Conservation (phyloP, 2,113 vertebrate genomes). For the Malurus melanocephalus region DNA sequence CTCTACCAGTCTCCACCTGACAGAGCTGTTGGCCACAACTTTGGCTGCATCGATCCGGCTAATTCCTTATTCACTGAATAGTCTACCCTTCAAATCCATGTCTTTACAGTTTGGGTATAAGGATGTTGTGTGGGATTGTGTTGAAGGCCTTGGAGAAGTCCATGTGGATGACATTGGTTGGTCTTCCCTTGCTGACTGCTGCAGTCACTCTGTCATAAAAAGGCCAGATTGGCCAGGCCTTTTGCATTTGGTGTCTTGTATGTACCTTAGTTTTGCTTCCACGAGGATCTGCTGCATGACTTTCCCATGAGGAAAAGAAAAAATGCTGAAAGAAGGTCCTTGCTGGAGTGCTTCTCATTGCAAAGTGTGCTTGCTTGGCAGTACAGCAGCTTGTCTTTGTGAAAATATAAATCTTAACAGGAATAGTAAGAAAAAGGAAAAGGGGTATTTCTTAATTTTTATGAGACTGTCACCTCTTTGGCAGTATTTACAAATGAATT, state of each 20-base stretch:
- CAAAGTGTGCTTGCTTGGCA: neutral
- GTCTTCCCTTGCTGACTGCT: neutral
- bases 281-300: neutral
- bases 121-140: neutral
- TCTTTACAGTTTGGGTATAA: neutral
- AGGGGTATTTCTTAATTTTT: neutral
- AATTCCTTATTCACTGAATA: neutral
- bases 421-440: neutral
- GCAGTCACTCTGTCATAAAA: neutral
- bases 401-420: neutral
- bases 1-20: neutral
- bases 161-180: accelerated
- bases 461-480: neutral
- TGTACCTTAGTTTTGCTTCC: neutral
- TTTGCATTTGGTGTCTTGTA: neutral
- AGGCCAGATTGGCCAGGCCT: neutral
- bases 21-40: neutral
- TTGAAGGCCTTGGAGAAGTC: neutral
- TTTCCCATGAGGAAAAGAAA: neutral
- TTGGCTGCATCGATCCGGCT: neutral
- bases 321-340: neutral
- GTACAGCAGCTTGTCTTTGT: neutral
- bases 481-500: neutral
- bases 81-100: neutral
- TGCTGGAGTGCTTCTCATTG: neutral